Conservation (phyloP, 2,888 invertebrate species). For the Scaptomyza cyrtandrae region DNA sequence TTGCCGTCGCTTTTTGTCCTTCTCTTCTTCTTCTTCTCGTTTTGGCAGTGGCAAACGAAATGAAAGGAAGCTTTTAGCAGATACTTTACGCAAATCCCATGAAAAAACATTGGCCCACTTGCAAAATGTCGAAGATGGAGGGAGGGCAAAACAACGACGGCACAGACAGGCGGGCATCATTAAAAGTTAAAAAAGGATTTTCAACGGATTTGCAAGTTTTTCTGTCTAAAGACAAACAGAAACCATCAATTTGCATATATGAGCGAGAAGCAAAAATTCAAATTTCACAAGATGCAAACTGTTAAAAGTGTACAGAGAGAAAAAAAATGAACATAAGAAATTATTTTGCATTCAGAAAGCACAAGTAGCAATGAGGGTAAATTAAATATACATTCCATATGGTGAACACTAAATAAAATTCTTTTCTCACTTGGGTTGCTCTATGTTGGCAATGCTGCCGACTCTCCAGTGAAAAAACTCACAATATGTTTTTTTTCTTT, state of each 20-base stretch:
- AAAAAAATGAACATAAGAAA: neutral
- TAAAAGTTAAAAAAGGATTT: slow-evolving; percentile 80
- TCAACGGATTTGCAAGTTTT: slow-evolving; percentile 76
- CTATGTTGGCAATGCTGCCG: neutral
- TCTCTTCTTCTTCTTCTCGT: neutral
- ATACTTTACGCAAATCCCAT: slow-evolving; percentile 79
- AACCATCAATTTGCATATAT: slow-evolving; percentile 75
- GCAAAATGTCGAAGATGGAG: slow-evolving; percentile 19
- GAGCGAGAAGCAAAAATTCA: slow-evolving; percentile 7
- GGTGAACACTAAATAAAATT: neutral
- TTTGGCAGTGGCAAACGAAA: slow-evolving; percentile 51
- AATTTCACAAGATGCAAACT: slow-evolving; percentile 7
- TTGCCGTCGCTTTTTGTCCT: slow-evolving; percentile 11
- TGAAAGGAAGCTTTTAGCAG: slow-evolving; percentile 78
- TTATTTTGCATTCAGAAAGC: neutral
- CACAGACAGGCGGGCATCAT: slow-evolving; percentile 56
- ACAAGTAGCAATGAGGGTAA: neutral
- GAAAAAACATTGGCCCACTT: slow-evolving; percentile 78
- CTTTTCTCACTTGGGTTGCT: neutral
- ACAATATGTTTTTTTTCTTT: neutral
- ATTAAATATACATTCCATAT: neutral
- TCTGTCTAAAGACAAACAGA: slow-evolving; percentile 68
- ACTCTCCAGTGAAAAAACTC: neutral
- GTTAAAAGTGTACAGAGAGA: neutral
- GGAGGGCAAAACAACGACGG: neutral